Conservation (phyloP, 2,888 invertebrate genomes). For the Fabriciana adippe region DNA sequence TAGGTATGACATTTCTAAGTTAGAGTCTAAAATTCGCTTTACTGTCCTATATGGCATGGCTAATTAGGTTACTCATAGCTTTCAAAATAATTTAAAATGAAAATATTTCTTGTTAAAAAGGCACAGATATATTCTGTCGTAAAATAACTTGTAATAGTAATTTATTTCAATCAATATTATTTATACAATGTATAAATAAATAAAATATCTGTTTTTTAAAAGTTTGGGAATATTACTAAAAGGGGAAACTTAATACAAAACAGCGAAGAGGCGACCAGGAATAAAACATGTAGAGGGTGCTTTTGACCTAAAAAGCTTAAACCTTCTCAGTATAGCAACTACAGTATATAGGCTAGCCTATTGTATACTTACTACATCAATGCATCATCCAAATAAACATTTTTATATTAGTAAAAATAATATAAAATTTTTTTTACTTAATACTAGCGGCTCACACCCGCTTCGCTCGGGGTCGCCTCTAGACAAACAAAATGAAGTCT, state of each 20-base stretch:
- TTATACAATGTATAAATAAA: too few species aligned
- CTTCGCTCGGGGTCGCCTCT: too few species aligned
- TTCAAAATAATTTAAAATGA: too few species aligned
- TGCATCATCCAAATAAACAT: background rate
- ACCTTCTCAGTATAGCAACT: slow-evolving; percentile 25
- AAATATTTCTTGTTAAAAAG: too few species aligned
- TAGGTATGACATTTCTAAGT: slow-evolving; percentile 14
- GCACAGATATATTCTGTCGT: too few species aligned
- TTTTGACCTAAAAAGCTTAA: slow-evolving; percentile 33
- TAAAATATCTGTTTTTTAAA: too few species aligned
- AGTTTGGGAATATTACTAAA: slow-evolving; percentile 8
- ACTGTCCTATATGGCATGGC: background rate
- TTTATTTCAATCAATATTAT: too few species aligned
- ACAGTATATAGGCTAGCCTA: slow-evolving; percentile 13
- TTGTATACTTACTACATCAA: slow-evolving; percentile 12
- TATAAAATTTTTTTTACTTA: background rate
- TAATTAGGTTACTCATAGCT: too few species aligned
- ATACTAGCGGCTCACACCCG: too few species aligned
- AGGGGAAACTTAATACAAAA: slow-evolving; percentile 20
- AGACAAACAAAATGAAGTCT: too few species aligned
- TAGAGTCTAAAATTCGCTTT: slow-evolving; percentile 1
- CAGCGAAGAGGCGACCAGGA: slow-evolving; percentile 29
- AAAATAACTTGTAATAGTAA: too few species aligned
- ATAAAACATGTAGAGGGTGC: slow-evolving; percentile 33
- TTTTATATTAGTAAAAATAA: background rate